phyloP scores from a whole-genome alignment of 2,888 invertebrate genomes.

The Agrochola lota region DNA sequence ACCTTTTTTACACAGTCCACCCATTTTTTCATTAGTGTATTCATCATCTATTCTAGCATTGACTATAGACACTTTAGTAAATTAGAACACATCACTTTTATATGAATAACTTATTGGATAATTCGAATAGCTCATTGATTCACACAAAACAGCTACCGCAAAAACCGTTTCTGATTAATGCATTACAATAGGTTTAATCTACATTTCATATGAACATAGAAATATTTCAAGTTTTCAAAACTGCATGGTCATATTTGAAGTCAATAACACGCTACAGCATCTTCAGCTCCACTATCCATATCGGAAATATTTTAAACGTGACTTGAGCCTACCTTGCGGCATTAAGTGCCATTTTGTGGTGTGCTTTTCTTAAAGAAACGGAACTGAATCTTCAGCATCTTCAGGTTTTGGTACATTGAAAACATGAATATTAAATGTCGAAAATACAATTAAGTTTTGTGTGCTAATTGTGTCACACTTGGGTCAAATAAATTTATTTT shows the following conservation, averaged over 20 bases:
- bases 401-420: background rate
- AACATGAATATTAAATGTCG: background rate
- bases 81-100: background rate
- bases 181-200: background rate
- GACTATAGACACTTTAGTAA: background rate
- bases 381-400: background rate
- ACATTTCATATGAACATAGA: background rate
- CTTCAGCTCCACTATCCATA: background rate
- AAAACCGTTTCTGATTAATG: background rate
- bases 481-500: background rate
- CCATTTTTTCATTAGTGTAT: too few species aligned
- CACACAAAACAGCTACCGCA: background rate
- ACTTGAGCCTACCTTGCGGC: constrained; percentile 22
- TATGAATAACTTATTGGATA: background rate
- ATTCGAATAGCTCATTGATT: background rate
- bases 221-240: background rate
- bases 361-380: constrained; percentile 14
- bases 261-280: constrained; percentile 4
- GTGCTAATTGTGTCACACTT: background rate
- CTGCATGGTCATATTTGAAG: constrained; percentile 20
- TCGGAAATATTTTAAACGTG: constrained; percentile 38
- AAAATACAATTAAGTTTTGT: background rate
- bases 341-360: constrained; percentile 23
- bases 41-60: too few species aligned
- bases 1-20: too few species aligned